Evolutionary conservation across 2,797 vertebrate genomes (phyloP), one percentile per base, ranked within the genome.

Genomic region (Schizopygopsis malacanthus): DNA sequence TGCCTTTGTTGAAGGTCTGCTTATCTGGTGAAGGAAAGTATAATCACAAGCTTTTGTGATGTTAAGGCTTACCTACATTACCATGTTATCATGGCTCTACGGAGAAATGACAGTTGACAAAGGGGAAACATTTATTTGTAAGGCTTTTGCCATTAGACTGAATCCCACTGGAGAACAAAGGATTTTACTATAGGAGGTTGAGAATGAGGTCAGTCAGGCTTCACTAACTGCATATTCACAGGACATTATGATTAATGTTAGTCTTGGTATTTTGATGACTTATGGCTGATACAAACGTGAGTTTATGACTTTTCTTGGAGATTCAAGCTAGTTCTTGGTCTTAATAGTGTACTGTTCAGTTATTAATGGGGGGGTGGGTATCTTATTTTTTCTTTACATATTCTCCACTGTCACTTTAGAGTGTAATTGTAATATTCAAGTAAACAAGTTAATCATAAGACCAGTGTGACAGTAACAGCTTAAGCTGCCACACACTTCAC

Each of bases 11-110:
- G 71, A 81, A 86, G 33, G 81, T 73, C 81, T 67, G 79, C 79
- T 88, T 92, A 90, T 92, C 91, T 88, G 83, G 82, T 47, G 81
- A 75, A 69, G 75, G 73, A 87, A 88, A 73, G 52, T 67, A 28
- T 82, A 82, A 90, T 89, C 81, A 76, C 85, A 87, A 84, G 54
- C 67, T 65, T 88, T 90, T 77, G 79, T 83, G 75, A 85, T 86
- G 83, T 83, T 84, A 59, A 65, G 81, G 70, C 71, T 89, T 89
- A 85, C 59, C 54, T 71, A 33, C 69, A 52, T 61, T 81, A 82
- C 77, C 77, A 54, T 86, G 72, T 85, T 90, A 89, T 91, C 87
- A 63, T 67, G 82, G 75, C 61, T 79, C 45, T 76, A 77, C 37
- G 16, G 83, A 84, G 63, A 63, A 87, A 67, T 89, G 89, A 86